These are phyloP conservation scores for Syngnathus rostellatus DNA, from an alignment of 2,797 vertebrate species.

Conservation along the genomic window DNA sequence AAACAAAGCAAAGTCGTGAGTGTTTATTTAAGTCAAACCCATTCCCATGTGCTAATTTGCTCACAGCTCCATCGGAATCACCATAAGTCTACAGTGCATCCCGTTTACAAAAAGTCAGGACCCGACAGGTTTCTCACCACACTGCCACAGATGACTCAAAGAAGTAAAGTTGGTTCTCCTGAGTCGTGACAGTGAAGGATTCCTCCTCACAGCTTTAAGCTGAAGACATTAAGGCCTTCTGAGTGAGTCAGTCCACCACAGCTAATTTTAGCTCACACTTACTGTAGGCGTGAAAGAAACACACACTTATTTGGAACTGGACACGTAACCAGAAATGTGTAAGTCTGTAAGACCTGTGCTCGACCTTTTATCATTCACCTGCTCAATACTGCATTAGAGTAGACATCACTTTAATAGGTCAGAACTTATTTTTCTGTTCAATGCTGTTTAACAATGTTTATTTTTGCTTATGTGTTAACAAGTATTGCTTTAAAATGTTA, in stretches of 20 bases:
- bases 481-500: no score
- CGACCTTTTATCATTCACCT: not conserved
- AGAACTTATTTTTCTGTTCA: no score
- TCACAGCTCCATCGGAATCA: not conserved
- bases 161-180: not conserved
- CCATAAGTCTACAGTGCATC: conserved; percentile 10
- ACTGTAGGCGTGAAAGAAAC: not conserved
- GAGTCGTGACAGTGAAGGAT: conserved; percentile 17
- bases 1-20: not conserved
- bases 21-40: not conserved
- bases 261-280: conserved; percentile 10
- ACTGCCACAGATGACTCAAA: not conserved
- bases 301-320: conserved; percentile 7
- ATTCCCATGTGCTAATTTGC: not conserved
- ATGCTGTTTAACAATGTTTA: no score
- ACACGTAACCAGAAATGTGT: not conserved
- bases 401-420: no score
- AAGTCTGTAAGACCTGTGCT: not conserved
- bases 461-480: no score
- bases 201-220: conserved; percentile 9
- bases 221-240: conserved; percentile 10
- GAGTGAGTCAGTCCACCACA: conserved; percentile 3
- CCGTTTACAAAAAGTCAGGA: not conserved
- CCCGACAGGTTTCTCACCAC: conserved; percentile 4
- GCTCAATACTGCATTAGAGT: no score